These are phyloP conservation scores for Pseudomugil gertrudae DNA, from an alignment of 2,797 vertebrate genomes.

Conservation along the genomic window DNA sequence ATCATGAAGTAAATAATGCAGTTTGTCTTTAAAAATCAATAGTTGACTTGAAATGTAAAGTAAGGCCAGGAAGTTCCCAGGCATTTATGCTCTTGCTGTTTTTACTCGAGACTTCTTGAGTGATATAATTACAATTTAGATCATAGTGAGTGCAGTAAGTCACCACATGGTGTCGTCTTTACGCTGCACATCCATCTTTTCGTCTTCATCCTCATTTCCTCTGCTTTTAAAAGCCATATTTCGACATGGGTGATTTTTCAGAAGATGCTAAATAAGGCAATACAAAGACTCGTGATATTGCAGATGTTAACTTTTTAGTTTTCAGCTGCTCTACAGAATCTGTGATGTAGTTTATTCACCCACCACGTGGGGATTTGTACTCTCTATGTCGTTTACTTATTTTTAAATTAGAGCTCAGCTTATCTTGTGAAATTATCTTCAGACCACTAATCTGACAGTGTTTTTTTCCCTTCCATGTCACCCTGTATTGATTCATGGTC, in stretches of 20 bases:
- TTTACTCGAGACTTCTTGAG: slow-evolving; percentile 22
- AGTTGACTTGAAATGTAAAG: slow-evolving; percentile 29
- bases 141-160: slow-evolving; percentile 20
- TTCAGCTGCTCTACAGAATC: neutral
- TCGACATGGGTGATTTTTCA: neutral
- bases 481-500: too few species aligned
- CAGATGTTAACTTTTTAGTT: neutral
- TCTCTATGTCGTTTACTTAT: too few species aligned
- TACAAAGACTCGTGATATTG: neutral
- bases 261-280: neutral
- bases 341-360: too few species aligned
- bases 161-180: slow-evolving; percentile 48
- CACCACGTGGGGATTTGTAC: too few species aligned
- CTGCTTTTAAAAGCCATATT: neutral
- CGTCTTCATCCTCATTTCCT: slow-evolving; percentile 32
- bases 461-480: too few species aligned
- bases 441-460: too few species aligned
- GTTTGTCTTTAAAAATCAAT: slow-evolving; percentile 23
- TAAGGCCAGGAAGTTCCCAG: slow-evolving; percentile 16
- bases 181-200: slow-evolving; percentile 34
- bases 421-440: too few species aligned
- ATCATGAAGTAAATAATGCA: slow-evolving; percentile 10
- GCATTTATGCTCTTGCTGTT: slow-evolving; percentile 14
- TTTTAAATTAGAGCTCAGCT: neutral
- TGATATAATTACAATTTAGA: slow-evolving; percentile 22